These are phyloP conservation scores for Bufo bufo DNA, from an alignment of 2,113 vertebrate genomes.

Conservation along the genomic window DNA sequence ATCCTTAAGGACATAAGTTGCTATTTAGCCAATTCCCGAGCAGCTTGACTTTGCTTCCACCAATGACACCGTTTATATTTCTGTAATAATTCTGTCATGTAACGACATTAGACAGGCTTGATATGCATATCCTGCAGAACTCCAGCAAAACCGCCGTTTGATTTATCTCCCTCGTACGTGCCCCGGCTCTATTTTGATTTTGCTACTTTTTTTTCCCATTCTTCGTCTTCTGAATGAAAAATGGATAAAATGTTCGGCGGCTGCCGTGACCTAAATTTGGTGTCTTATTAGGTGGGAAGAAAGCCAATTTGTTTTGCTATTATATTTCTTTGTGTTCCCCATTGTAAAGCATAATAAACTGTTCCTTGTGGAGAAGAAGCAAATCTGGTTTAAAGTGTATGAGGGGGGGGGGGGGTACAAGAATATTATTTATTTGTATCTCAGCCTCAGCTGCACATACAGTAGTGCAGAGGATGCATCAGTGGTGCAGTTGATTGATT, in stretches of 20 bases:
- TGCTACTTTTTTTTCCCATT: background rate
- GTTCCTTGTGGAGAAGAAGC: no score
- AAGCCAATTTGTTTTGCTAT: background rate
- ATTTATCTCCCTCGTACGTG: constrained; percentile 61
- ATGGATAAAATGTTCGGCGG: background rate
- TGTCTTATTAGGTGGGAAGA: background rate
- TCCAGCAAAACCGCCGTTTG: constrained; percentile 60
- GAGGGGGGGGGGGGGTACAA: background rate
- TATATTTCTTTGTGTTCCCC: background rate
- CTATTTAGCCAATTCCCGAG: constrained; percentile 69
- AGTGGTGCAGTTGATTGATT: background rate
- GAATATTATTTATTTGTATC: background rate
- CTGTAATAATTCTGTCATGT: constrained; percentile 64
- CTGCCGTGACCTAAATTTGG: constrained; percentile 38
- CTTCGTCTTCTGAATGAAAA: constrained; percentile 33
- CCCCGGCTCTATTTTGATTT: background rate
- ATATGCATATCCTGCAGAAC: constrained; percentile 63
- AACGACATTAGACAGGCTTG: constrained; percentile 61
- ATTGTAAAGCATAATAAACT: background rate
- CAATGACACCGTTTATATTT: constrained; percentile 67
- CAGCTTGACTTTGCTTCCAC: constrained; percentile 69
- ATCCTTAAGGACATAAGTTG: constrained; percentile 71
- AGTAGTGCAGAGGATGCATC: background rate
- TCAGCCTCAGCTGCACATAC: background rate
- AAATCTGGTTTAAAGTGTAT: background rate